Evolutionary conservation across 2,888 invertebrate species (phyloP), one percentile per base, ranked within the genome.

Genomic region (Colletes collaris): DNA sequence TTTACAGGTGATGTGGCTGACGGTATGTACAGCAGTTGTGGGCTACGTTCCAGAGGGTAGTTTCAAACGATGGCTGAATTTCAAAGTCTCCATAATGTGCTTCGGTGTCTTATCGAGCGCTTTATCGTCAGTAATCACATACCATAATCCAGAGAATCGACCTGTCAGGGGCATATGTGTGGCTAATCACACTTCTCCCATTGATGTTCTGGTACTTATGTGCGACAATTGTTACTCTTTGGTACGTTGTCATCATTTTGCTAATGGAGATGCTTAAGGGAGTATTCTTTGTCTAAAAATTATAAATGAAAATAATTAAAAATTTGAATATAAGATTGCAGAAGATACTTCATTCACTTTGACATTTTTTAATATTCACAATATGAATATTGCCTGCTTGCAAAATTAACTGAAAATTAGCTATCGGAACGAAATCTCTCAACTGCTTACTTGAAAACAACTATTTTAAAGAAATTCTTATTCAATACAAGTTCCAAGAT

Each of bases 101-200:
- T 99, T 99, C 94, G 97, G 98, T 91, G 96, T 99, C 88, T 94
- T 99, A 86, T 97, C 98, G 70, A 96, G 98, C 81, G 97, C 98
- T 68, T 96, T 99, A 90, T 99, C 99, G 8, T 96, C 97, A 44
- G 97, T 97, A 80, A 96, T 97, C 87, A 96, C 96, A 40, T 97
- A 97, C 93, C 97, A 98, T 93, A 97, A 96, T 92, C 95, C 95
- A 70, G 97, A 98, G 92, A 97, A 98, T 93, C 95, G 95, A 88
- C 98, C 98, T 49, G 95, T 95, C 89, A 96, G 96, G 58, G 95
- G 96, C 78, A 99, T 99, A 89, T 99, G 99, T 94, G 99, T 99
- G 44, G 99, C 99, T 63, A 99, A 99, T 94, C 99, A 99, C 94
- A 99, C 99, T 5, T 99, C 99, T 82, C 99, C 99, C 3, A 98